Evolutionary conservation across 2,113 vertebrate species (phyloP), one percentile per base, ranked within the genome.

Genomic region (Panthera tigris): DNA sequence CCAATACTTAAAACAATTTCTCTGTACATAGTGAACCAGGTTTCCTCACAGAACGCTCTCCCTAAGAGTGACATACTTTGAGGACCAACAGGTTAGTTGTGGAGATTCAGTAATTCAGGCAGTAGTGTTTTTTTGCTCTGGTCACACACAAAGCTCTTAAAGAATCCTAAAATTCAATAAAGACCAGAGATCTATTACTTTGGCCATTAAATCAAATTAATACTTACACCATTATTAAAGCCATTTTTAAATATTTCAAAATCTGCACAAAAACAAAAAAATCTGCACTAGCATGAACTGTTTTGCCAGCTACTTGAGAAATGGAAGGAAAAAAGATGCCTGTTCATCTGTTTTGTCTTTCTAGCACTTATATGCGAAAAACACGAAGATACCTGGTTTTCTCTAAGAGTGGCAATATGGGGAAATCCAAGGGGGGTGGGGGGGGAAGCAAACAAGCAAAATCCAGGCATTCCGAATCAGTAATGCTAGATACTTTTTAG

Each of bases 1-100:
- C 97, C 92, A 97, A 52, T 97, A 95, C 94, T 97, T 97, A 52
- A 88, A 97, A 97, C 94, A 95, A 41, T 41, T 93, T 95, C 85
- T 94, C 76, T 97, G 27, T 97, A 97, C 80, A 97, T 7, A 85
- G 87, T 96, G 96, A 97, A 97, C 84, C 97, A 97, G 96, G 29
- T 84, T 97, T 98, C 93, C 74, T 92, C 93, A 89, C 92, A 84
- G 93, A 97, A 97, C 33, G 78, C 96, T 98, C 95, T 94, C 96
- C 96, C 94, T 96, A 85, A 97, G 97, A 98, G 97, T 91, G 97
- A 93, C 86, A 91, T 36, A 94, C 98, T 88, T 96, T 94, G 91
- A 95, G 86, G 95, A 97, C 94, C 96, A 95, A 87, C 31, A 41
- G 52, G 45, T 73, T 27, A 36, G 27, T 93, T 94, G 98, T 92